These are phyloP conservation scores for Calonectris borealis DNA, from an alignment of 2,113 vertebrate genomes.

Conservation along the genomic window DNA sequence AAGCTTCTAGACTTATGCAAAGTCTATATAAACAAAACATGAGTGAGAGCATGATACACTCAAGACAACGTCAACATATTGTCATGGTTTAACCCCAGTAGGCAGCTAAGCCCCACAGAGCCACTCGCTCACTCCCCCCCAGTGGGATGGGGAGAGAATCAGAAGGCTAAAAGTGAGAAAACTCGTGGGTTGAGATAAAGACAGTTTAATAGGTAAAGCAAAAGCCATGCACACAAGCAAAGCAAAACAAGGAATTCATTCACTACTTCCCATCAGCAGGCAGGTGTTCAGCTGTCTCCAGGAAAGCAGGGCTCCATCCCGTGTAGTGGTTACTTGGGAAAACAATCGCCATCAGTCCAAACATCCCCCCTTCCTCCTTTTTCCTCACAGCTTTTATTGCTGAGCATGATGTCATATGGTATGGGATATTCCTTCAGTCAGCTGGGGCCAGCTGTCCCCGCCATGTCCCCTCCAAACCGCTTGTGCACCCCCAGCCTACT, in stretches of 20 bases:
- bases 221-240: rapidly evolving
- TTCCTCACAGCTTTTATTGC: background rate
- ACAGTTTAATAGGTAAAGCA: background rate
- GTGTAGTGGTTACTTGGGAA: rapidly evolving
- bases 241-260: background rate
- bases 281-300: background rate
- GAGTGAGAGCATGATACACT: background rate
- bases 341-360: rapidly evolving
- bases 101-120: background rate
- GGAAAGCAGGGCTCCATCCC: background rate
- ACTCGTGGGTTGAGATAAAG: background rate
- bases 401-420: rapidly evolving
- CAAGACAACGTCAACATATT: background rate
- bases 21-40: background rate
- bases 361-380: rapidly evolving
- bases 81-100: background rate
- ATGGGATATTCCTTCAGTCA: background rate
- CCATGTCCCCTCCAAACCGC: background rate
- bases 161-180: background rate
- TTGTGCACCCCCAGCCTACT: no score
- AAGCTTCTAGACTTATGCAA: background rate
- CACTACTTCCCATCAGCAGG: rapidly evolving
- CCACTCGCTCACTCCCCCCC: rapidly evolving
- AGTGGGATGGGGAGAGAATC: background rate
- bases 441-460: background rate